Conservation (phyloP, 2,888 invertebrate species). For the Serrognathus titanus region DNA sequence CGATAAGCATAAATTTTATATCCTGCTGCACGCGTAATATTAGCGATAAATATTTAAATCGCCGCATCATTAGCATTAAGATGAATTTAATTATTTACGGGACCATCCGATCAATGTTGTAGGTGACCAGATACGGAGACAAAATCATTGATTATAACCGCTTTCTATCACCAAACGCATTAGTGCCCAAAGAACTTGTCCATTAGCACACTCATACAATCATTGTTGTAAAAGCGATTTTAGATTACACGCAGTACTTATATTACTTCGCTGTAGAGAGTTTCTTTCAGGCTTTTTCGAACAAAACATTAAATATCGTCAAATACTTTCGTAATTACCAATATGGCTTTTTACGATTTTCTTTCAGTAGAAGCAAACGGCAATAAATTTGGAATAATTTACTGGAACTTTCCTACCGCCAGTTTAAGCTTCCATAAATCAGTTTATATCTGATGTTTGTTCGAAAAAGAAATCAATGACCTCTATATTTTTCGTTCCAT, state of each 20-base stretch:
- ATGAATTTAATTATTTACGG: too few species aligned
- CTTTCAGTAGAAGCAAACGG: neutral
- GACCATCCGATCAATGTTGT: too few species aligned
- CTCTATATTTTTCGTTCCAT: neutral
- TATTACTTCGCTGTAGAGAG: slow-evolving; percentile 24
- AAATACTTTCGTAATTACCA: slow-evolving; percentile 6
- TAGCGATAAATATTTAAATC: too few species aligned
- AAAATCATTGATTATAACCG: slow-evolving; percentile 11
- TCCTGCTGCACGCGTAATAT: too few species aligned
- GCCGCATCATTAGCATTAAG: too few species aligned
- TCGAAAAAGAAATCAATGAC: neutral
- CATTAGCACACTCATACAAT: slow-evolving; percentile 29
- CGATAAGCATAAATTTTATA: too few species aligned
- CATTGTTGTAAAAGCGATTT: slow-evolving; percentile 23
- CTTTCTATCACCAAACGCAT: slow-evolving; percentile 25
- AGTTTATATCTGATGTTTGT: neutral
- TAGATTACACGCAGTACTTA: slow-evolving; percentile 20
- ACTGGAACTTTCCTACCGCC: neutral
- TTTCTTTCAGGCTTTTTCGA: slow-evolving; percentile 22
- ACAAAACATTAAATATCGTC: slow-evolving; percentile 25
- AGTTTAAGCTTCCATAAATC: neutral
- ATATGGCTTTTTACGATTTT: neutral
- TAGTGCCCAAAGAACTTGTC: slow-evolving; percentile 25
- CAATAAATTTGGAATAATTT: neutral
- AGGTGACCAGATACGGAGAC: neutral